phyloP scores from a whole-genome alignment of 1,140 invertebrate genomes.

The Tetragonula clypearis region DNA sequence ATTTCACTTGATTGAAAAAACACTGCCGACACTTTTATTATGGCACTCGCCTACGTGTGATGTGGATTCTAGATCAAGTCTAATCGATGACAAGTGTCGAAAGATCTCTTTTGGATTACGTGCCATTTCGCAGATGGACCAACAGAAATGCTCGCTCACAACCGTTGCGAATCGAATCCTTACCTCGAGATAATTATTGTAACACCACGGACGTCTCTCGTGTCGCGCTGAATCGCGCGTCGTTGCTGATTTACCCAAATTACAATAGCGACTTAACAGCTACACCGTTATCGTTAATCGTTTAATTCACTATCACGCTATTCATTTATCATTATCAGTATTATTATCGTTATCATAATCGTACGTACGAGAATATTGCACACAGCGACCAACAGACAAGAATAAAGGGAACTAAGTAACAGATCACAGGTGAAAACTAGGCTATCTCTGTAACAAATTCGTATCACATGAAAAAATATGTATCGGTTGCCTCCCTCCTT shows the following conservation, averaged over 20 bases:
- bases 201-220: conserved; percentile 68
- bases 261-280: conserved; percentile 57
- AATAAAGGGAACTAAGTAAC: conserved; percentile 69
- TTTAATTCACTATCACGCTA: conserved; percentile 11
- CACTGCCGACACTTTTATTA: background rate
- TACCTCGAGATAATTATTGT: conserved; percentile 67
- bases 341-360: conserved; percentile 58
- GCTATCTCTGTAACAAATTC: conserved; percentile 76
- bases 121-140: background rate
- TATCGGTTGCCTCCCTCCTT: conserved; percentile 66
- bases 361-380: conserved; percentile 67
- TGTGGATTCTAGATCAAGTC: conserved; percentile 9
- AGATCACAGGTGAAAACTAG: conserved; percentile 77
- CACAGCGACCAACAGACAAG: conserved; percentile 59
- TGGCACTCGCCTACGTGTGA: conserved; percentile 53
- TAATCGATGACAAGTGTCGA: conserved; percentile 32
- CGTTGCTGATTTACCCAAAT: conserved; percentile 59
- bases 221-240: conserved; percentile 47
- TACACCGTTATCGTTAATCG: conserved; percentile 24
- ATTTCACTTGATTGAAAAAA: background rate
- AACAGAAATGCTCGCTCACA: conserved; percentile 48
- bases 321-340: conserved; percentile 43
- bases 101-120: conserved; percentile 24
- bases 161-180: conserved; percentile 54
- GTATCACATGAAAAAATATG: conserved; percentile 79